Percentiles rank a stretch among this genome's conserved stretches.
Evolutionary conservation across 2,113 vertebrate genomes (phyloP).

Genomic region (Hystrix brachyura): DNA sequence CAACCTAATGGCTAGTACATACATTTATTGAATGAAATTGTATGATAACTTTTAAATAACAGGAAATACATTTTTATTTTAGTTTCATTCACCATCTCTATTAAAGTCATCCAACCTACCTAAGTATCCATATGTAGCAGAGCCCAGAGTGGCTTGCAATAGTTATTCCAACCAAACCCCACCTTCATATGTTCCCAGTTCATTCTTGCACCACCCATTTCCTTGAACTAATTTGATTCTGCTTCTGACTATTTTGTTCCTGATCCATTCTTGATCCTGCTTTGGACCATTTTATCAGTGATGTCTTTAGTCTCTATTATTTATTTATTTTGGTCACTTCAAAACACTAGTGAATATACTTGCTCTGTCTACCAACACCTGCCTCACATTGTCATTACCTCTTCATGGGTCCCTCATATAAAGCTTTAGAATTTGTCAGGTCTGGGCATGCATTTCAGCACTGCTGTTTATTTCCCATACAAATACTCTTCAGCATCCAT

Average conservation of each 20-base stretch:
- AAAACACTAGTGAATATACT: background rate
- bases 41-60: background rate
- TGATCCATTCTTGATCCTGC: background rate
- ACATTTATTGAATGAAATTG: constrained; percentile 34
- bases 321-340: background rate
- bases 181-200: background rate
- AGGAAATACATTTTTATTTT: constrained; percentile 6
- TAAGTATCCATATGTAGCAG: background rate
- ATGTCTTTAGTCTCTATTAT: background rate
- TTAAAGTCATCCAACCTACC: background rate
- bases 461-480: background rate
- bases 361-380: background rate
- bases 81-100: background rate
- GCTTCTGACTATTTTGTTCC: too few relatives aligned
- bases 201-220: background rate
- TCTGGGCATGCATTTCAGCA: background rate
- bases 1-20: background rate
- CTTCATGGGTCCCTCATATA: background rate
- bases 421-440: background rate
- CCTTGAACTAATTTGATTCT: too few relatives aligned
- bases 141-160: background rate
- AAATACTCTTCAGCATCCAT: background rate
- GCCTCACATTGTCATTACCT: background rate
- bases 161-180: background rate
- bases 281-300: background rate